These are phyloP conservation scores for Morelia viridis DNA, from an alignment of 2,797 vertebrate species.

Conservation along the genomic window DNA sequence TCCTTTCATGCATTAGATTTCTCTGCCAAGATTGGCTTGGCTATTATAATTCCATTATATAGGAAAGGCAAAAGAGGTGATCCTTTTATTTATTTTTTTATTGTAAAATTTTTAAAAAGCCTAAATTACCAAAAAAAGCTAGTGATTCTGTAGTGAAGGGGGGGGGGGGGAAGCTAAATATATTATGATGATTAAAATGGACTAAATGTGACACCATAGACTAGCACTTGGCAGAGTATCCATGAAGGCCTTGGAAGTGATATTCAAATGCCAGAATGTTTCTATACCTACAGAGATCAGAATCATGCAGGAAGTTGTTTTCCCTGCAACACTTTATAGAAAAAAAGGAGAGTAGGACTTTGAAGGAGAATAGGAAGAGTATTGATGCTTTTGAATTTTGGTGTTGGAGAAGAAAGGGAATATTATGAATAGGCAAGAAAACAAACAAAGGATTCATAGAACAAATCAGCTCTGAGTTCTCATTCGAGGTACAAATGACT, in stretches of 20 bases:
- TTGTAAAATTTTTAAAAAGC: not conserved
- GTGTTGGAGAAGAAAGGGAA: not conserved
- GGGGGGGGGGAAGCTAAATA: no score
- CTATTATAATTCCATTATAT: not conserved
- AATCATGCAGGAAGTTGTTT: not conserved
- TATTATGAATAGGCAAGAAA: not conserved
- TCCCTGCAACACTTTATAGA: not conserved
- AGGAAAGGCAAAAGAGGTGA: not conserved
- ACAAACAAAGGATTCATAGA: not conserved
- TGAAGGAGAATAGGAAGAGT: not conserved
- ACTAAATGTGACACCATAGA: not conserved
- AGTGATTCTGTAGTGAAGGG: not conserved
- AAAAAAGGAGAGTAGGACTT: not conserved
- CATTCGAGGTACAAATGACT: not conserved
- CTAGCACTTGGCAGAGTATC: not conserved
- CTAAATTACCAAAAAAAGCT: not conserved
- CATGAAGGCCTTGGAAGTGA: not conserved
- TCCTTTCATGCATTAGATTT: not conserved
- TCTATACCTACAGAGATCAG: not conserved
- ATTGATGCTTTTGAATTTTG: not conserved
- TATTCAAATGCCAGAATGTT: not conserved
- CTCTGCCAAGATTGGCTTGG: not conserved
- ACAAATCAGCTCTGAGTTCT: not conserved
- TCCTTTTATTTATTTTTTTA: not conserved
- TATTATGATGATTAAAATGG: not conserved